Evolutionary conservation across 2,797 vertebrate genomes (phyloP).

Genomic region (Myiotriccus ornatus): DNA sequence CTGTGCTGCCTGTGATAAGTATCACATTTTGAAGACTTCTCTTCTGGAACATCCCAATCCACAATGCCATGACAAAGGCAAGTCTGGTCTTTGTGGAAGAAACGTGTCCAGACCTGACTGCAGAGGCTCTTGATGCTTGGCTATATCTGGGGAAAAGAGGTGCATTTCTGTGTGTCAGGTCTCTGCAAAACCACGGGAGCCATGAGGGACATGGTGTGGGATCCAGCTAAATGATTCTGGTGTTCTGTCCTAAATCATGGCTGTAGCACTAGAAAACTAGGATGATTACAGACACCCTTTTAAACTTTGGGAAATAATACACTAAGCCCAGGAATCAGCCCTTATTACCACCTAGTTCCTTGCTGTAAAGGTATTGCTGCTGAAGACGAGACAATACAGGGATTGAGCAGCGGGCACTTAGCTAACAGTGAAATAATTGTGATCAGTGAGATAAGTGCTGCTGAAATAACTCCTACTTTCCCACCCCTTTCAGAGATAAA

Average conservation of each 20-base stretch:
- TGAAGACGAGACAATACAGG: not conserved
- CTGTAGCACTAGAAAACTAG: not conserved
- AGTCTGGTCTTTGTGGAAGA: not conserved
- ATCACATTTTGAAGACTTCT: not conserved
- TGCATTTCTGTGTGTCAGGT: not conserved
- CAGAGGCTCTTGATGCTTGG: not conserved
- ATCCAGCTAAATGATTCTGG: not conserved
- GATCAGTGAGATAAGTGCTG: not conserved
- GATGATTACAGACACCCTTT: not conserved
- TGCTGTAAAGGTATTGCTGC: not conserved
- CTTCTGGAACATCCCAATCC: not conserved
- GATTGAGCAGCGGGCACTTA: not conserved
- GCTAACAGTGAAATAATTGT: conserved; percentile 1
- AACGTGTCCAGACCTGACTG: rapidly evolving
- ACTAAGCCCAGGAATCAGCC: not conserved
- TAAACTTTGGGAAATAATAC: not conserved
- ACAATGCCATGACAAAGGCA: not conserved
- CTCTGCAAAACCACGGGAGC: not conserved
- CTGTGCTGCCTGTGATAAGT: not conserved
- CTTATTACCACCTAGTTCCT: not conserved
- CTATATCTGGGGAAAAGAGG: not conserved
- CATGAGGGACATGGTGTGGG: rapidly evolving
- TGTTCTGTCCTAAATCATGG: not conserved
- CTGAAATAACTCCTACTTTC: conserved; percentile 17
- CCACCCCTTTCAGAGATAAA: not conserved